Conservation (phyloP, 1,140 invertebrate genomes). For the Ladona fulva region DNA sequence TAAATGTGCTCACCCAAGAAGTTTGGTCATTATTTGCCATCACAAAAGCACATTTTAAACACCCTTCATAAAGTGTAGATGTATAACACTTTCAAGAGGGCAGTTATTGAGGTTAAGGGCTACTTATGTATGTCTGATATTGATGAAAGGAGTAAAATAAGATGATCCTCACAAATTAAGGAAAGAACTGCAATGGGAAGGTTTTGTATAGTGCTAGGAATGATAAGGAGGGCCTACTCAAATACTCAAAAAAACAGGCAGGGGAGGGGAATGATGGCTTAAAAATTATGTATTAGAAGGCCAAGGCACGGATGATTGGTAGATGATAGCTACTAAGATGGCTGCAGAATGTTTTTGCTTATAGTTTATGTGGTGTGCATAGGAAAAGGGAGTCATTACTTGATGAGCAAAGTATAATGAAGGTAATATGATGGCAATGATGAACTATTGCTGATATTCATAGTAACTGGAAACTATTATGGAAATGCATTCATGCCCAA, state of each 20-base stretch:
- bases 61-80: not conserved
- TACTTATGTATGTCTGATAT: not conserved
- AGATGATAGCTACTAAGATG: not conserved
- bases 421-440: not conserved
- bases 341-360: not conserved
- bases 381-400: not conserved
- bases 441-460: not conserved
- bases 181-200: too few relatives aligned
- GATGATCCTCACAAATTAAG: too few relatives aligned
- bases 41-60: not conserved
- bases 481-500: not conserved
- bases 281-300: not conserved
- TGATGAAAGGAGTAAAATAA: not conserved
- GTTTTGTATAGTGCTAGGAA: too few relatives aligned
- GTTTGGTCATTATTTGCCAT: constrained; percentile 9
- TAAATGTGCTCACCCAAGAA: constrained; percentile 9
- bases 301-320: constrained; percentile 2
- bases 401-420: not conserved
- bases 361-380: not conserved
- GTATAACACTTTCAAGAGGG: not conserved
- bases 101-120: constrained; percentile 3
- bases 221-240: too few relatives aligned
- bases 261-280: too few relatives aligned
- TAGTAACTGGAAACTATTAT: not conserved
- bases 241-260: too few relatives aligned